phyloP scores from a whole-genome alignment of 2,888 invertebrate species.

The Volucella inflata region DNA sequence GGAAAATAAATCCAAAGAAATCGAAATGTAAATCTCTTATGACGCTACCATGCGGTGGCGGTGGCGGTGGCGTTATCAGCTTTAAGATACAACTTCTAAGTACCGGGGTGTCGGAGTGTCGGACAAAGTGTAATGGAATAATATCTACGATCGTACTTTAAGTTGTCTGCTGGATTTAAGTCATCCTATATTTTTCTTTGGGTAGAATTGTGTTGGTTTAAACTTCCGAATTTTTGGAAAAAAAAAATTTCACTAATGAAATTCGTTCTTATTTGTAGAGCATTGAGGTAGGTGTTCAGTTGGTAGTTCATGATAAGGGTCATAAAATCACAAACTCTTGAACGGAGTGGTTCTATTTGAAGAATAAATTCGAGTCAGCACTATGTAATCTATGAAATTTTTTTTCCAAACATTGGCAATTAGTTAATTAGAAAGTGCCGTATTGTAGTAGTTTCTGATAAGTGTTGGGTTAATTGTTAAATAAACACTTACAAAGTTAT shows the following conservation, averaged over 20 bases:
- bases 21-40: conserved; percentile 63
- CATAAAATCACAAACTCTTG: conserved; percentile 17
- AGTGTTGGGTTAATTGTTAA: too few relatives aligned
- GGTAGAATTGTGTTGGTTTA: conserved; percentile 13
- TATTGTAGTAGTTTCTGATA: not conserved
- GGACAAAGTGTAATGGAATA: not conserved
- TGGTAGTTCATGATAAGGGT: conserved; percentile 8
- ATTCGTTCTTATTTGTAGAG: not conserved
- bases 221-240: conserved; percentile 29
- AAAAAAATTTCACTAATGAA: not conserved
- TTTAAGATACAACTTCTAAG: conserved; percentile 11
- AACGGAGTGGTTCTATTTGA: conserved; percentile 23
- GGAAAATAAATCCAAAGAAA: conserved; percentile 45
- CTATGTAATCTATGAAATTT: not conserved
- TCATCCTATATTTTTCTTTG: not conserved
- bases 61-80: conserved; percentile 10
- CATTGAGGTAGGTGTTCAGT: conserved; percentile 18
- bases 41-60: conserved; percentile 41
- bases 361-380: conserved; percentile 32
- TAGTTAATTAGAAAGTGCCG: not conserved
- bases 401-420: not conserved
- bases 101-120: too few relatives aligned
- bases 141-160: conserved; percentile 27
- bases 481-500: too few relatives aligned
- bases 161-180: conserved; percentile 46